These are phyloP conservation scores for Zelleria hepariella DNA, from an alignment of 2,888 invertebrate genomes.

Conservation along the genomic window DNA sequence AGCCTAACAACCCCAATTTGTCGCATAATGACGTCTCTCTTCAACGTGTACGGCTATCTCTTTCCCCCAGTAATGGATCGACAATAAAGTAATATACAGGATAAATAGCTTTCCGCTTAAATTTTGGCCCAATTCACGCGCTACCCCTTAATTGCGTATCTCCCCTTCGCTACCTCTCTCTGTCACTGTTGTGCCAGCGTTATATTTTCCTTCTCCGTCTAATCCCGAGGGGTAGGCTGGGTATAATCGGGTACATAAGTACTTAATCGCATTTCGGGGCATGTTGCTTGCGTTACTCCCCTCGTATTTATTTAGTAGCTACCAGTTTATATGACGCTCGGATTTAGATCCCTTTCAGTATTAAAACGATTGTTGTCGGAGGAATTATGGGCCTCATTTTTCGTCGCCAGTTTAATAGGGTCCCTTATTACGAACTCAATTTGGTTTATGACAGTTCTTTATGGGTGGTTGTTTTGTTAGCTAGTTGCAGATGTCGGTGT, in stretches of 20 bases:
- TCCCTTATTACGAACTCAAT: conserved; percentile 22
- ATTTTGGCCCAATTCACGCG: conserved; percentile 65
- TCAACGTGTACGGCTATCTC: conserved; percentile 30
- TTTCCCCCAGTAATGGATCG: conserved; percentile 57
- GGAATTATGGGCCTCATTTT: conserved; percentile 49
- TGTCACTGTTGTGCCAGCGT: conserved; percentile 19
- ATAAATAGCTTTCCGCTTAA: conserved; percentile 68
- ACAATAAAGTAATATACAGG: conserved; percentile 69
- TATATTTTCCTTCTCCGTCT: conserved; percentile 29
- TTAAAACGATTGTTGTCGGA: conserved; percentile 60
- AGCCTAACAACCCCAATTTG: conserved; percentile 46
- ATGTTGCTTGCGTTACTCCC: conserved; percentile 41
- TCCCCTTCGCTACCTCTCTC: conserved; percentile 41
- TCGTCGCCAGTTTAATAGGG: conserved; percentile 29
- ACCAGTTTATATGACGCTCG: conserved; percentile 26
- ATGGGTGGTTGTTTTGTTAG: conserved; percentile 28
- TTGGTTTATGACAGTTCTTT: conserved; percentile 23
- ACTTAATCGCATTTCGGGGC: conserved; percentile 67
- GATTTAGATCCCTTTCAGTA: conserved; percentile 38
- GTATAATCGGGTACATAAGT: conserved; percentile 67
- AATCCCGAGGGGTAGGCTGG: conserved; percentile 40
- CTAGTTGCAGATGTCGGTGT: conserved; percentile 34
- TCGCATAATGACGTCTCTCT: conserved; percentile 27
- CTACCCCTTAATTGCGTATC: conserved; percentile 62
- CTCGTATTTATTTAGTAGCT: conserved; percentile 63